These are phyloP conservation scores for Uropsilus gracilis DNA, from an alignment of 2,113 vertebrate species.

Conservation along the genomic window DNA sequence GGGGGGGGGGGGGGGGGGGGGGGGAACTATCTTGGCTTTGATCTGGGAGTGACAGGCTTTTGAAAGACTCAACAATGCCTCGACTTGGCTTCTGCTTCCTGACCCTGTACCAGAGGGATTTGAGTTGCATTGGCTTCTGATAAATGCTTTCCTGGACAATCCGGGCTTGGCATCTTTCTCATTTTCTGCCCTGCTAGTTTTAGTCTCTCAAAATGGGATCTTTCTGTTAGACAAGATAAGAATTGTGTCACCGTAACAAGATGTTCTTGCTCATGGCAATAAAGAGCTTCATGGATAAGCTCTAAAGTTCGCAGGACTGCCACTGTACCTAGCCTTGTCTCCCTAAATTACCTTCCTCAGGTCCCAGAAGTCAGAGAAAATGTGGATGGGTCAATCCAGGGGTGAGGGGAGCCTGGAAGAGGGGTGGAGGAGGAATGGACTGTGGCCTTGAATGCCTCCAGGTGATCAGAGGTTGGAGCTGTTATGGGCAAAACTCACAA, in stretches of 20 bases:
- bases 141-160: conserved; percentile 62
- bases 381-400: background rate
- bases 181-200: conserved; percentile 72
- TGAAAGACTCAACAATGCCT: background rate
- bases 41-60: background rate
- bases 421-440: background rate
- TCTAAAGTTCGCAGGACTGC: background rate
- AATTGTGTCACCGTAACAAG: conserved; percentile 9
- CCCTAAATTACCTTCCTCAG: background rate
- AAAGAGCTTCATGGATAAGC: background rate
- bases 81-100: background rate
- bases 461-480: background rate
- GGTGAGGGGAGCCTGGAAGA: background rate
- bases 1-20: background rate
- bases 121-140: conserved; percentile 30
- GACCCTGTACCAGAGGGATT: background rate
- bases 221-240: conserved; percentile 63
- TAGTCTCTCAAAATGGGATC: conserved; percentile 48
- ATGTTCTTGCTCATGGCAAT: conserved; percentile 24
- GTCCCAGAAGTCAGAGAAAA: background rate
- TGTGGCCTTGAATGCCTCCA: background rate
- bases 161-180: conserved; percentile 65
- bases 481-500: background rate
- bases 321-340: background rate
- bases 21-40: background rate